phyloP scores from a whole-genome alignment of 2,797 vertebrate species.

The Nyctibius grandis region DNA sequence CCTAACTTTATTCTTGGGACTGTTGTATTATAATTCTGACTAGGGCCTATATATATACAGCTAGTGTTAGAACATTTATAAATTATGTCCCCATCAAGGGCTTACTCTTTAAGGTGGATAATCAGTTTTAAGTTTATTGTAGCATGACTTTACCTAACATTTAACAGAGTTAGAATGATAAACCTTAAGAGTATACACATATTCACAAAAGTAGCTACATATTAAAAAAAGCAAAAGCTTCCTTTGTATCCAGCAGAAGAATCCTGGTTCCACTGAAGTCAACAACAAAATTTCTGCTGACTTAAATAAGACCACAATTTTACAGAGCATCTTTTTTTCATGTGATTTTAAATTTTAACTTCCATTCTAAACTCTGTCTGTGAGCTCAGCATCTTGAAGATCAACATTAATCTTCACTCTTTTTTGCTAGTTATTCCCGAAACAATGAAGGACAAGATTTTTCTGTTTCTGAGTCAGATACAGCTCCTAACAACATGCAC shows the following conservation, averaged over 20 bases:
- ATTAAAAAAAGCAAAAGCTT: background rate
- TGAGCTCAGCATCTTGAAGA: background rate
- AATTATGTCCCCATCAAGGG: background rate
- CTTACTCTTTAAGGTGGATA: background rate
- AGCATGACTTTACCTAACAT: background rate
- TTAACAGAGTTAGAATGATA: background rate
- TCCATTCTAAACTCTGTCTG: background rate
- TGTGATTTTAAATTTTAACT: background rate
- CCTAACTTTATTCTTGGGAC: background rate
- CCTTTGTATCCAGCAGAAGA: background rate
- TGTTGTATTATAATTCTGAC: background rate
- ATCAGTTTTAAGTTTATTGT: background rate
- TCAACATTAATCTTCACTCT: background rate
- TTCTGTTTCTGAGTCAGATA: background rate
- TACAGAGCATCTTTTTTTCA: background rate
- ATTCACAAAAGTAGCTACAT: background rate
- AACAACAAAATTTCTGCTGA: background rate
- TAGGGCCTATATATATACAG: background rate
- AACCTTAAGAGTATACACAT: background rate
- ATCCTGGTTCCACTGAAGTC: background rate
- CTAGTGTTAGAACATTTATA: background rate
- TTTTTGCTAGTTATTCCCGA: background rate
- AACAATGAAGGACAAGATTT: background rate
- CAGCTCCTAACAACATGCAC: background rate
- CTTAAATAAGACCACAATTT: background rate